Evolutionary conservation across 2,113 vertebrate genomes (phyloP).

Genomic region (Pterophyllum scalare): DNA sequence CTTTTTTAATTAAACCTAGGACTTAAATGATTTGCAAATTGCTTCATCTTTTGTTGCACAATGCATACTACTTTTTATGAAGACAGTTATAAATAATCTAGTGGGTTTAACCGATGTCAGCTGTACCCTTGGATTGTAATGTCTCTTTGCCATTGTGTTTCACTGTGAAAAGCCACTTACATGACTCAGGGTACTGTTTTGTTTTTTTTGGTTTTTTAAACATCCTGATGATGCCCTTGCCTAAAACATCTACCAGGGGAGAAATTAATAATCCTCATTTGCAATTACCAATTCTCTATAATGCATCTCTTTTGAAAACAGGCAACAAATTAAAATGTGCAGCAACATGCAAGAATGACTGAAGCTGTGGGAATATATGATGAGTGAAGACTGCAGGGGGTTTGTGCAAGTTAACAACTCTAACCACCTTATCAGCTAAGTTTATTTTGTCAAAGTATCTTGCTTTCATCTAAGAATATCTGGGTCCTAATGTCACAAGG

Average conservation of each 20-base stretch:
- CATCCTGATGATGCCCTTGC: not conserved
- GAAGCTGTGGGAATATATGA: not conserved
- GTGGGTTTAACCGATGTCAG: not conserved
- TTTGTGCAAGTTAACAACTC: constrained; percentile 5
- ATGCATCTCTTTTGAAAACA: not conserved
- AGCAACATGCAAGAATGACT: not conserved
- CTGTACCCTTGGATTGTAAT: constrained; percentile 14
- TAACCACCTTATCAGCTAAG: not conserved
- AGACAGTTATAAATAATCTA: not conserved
- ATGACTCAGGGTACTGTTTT: not conserved
- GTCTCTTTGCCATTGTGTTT: not conserved
- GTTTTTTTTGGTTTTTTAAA: not conserved
- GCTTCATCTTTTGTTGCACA: not conserved
- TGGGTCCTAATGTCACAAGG: not conserved
- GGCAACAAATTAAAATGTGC: not conserved
- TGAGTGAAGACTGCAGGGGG: constrained; percentile 2
- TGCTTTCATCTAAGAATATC: not conserved
- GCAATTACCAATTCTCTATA: not conserved
- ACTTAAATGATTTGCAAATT: not conserved
- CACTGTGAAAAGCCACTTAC: not conserved
- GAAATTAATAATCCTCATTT: not conserved
- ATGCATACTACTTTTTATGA: not conserved
- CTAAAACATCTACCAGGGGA: not conserved
- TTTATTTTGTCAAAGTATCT: constrained; percentile 11
- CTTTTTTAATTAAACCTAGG: not conserved